A percentile compares a stretch with the other conserved stretches of the same genome.
Evolutionary conservation across 2,797 vertebrate genomes (phyloP).

Genomic region (Phoebastria nigripes): DNA sequence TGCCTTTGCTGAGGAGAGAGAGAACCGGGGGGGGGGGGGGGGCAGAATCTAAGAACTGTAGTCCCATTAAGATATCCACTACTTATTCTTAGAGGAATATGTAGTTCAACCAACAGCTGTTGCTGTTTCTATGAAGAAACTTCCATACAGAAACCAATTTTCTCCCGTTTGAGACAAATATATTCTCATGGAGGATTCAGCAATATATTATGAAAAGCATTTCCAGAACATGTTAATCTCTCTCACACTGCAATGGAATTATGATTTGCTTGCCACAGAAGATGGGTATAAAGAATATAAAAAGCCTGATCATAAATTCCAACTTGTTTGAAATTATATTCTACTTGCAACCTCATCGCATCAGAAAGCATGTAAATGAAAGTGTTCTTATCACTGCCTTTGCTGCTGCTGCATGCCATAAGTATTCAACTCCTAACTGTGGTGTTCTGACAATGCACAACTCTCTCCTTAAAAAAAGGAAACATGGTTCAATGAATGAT

Average conservation of each 20-base stretch:
- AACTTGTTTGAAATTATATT: neutral
- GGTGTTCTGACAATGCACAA: neutral
- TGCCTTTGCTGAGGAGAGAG: neutral
- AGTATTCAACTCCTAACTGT: neutral
- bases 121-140: neutral
- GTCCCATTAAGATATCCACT: neutral
- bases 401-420: neutral
- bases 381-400: neutral
- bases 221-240: neutral
- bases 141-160: neutral
- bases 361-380: neutral
- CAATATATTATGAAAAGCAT: neutral
- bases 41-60: neutral
- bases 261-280: neutral
- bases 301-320: neutral
- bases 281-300: neutral
- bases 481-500: neutral
- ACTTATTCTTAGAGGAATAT: neutral
- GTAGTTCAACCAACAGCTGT: neutral
- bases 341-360: neutral
- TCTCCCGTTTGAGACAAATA: neutral
- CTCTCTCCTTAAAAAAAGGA: neutral
- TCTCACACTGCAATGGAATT: neutral
- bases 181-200: neutral
- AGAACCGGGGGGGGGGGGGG: neutral